phyloP scores from a whole-genome alignment of 2,113 vertebrate genomes.

The Gorsachius goisagi region DNA sequence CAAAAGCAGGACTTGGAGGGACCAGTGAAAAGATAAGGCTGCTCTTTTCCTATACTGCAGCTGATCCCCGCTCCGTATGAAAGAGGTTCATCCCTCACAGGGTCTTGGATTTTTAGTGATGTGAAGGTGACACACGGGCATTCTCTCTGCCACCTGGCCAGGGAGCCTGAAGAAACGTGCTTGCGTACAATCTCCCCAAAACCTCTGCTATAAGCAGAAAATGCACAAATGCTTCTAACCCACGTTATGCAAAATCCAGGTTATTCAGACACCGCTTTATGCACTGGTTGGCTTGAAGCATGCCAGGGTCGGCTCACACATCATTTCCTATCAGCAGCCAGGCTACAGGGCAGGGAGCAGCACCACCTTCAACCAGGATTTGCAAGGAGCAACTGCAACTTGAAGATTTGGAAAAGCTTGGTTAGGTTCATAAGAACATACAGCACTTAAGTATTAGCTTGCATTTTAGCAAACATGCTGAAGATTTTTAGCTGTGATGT shows the following conservation, averaged over 20 bases:
- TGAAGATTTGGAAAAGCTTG: neutral
- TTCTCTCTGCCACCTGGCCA: neutral
- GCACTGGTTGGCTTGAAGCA: neutral
- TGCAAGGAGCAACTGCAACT: neutral
- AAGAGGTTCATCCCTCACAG: neutral
- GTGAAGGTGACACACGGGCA: accelerated
- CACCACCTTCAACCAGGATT: neutral
- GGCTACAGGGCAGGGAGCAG: neutral
- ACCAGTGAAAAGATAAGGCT: neutral
- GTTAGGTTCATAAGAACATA: neutral
- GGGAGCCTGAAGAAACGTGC: neutral
- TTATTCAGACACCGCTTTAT: neutral
- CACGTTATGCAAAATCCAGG: neutral
- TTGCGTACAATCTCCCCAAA: neutral
- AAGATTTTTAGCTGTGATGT: neutral
- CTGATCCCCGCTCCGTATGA: neutral
- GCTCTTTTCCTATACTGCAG: neutral
- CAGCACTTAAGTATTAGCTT: neutral
- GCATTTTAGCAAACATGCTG: neutral
- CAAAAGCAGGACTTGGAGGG: neutral
- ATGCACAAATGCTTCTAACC: neutral
- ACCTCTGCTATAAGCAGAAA: neutral
- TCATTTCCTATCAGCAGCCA: neutral
- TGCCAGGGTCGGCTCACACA: neutral
- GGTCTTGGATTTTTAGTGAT: neutral